Conservation (phyloP, 2,113 vertebrate genomes). For the Campylomormyrus numenius region DNA sequence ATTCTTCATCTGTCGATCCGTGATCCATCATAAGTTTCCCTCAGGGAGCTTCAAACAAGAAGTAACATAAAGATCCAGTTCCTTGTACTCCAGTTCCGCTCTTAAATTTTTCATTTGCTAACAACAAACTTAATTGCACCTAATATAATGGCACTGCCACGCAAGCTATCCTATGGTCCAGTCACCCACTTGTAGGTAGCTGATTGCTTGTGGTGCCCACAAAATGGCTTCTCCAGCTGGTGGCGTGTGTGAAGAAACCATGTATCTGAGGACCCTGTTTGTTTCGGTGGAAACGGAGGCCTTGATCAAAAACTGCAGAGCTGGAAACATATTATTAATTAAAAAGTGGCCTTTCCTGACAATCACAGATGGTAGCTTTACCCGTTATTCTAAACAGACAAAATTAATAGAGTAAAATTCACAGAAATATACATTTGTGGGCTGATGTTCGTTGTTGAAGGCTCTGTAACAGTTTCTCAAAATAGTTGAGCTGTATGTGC, state of each 20-base stretch:
- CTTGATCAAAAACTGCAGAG: neutral
- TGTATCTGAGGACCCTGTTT: neutral
- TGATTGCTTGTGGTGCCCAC: neutral
- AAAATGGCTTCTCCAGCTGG: neutral
- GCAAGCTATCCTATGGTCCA: neutral
- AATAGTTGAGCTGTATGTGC: neutral
- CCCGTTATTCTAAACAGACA: neutral
- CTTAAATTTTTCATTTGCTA: neutral
- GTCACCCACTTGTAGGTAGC: neutral
- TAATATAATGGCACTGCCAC: neutral
- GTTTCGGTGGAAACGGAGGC: neutral
- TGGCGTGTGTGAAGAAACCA: neutral
- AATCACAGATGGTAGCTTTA: neutral
- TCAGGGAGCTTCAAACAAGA: neutral
- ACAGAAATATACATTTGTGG: neutral
- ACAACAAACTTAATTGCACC: neutral
- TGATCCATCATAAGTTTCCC: neutral
- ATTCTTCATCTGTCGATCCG: neutral
- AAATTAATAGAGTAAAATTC: neutral
- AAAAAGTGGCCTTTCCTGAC: neutral
- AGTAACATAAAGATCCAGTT: neutral
- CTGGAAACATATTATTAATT: neutral
- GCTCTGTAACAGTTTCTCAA: neutral
- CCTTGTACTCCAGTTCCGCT: neutral
- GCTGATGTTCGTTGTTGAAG: neutral